Base-by-base conservation (phyloP, 2,113 vertebrate species). In the Desmodus rotundus region DNA sequence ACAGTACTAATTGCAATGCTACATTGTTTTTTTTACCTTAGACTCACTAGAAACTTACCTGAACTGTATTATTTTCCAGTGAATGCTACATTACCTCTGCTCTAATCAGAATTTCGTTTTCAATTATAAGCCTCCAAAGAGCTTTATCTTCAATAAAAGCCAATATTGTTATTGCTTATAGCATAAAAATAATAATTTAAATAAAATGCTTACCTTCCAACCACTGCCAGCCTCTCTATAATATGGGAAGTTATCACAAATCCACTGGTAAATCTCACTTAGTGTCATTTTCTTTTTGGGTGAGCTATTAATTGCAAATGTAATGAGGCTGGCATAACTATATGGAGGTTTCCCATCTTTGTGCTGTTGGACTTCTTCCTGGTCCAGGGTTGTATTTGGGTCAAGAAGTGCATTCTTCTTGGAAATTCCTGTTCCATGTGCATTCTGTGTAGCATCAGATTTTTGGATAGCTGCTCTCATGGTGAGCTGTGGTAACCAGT, bases 221-320 rank as follows among this genome's bases (percentile, higher is more conserved):
- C 99, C 99, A 82, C 99, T 99, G 97, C 99, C 99, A 52, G 99
- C 99, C 98, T 99, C 99, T 97, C 99, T 98, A 98, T 99, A 99
- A 98, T 99, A 99, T 10, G 99, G 99, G 93, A 99, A 99, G 98
- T 99, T 99, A 98, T 99, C 99, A 98, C 99, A 99, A 98, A 99
- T 99, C 99, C 99, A 99, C 98, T 99, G 99, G 97, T 99, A 99
- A 98, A 99, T 99, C 98, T 99, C 99, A 93, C 99, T 99, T 97
- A 99, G 98, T 89, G 99, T 99, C 99, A 99, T 99, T 98, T 99
- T 99, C 98, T 99, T 99, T 98, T 99, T 99, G 98, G 99, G 99
- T 89, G 99, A 99, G 98, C 99, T 99, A 98, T 99, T 99, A 98
- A 99, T 99, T 97, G 99, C 99, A 65, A 99, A 99, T 9, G 99